Conservation (phyloP, 2,797 vertebrate genomes). For the Lithobates sylvaticus region DNA sequence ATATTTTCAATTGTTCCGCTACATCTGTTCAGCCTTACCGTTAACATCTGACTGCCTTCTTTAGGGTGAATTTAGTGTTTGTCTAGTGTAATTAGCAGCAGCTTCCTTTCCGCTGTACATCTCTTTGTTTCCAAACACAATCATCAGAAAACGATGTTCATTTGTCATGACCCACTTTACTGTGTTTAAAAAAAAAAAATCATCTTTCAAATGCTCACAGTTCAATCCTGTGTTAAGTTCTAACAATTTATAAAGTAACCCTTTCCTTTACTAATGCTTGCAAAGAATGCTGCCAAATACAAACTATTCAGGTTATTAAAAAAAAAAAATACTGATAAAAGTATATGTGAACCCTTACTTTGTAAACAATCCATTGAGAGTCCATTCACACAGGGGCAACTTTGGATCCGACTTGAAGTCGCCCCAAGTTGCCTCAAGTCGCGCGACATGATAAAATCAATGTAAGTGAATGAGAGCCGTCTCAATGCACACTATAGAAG, state of each 20-base stretch:
- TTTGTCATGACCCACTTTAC: slow-evolving; percentile 36
- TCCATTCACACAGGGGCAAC: too few relatives aligned
- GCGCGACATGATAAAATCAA: too few relatives aligned
- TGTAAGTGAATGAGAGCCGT: too few relatives aligned
- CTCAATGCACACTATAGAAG: too few relatives aligned
- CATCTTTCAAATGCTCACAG: not conserved
- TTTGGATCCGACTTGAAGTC: too few relatives aligned
- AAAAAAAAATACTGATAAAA: too few relatives aligned
- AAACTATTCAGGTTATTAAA: not conserved
- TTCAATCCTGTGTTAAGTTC: not conserved
- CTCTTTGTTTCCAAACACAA: not conserved
- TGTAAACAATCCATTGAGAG: too few relatives aligned
- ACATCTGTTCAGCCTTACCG: not conserved
- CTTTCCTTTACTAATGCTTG: not conserved
- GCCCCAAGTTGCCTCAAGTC: too few relatives aligned
- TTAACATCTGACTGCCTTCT: slow-evolving; percentile 6
- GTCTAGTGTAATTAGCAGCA: not conserved
- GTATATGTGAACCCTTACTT: too few relatives aligned
- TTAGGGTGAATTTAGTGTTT: not conserved
- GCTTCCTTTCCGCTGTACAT: slow-evolving; percentile 5
- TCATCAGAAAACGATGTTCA: slow-evolving; percentile 8
- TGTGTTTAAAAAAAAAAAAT: not conserved
- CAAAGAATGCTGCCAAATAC: too few relatives aligned
- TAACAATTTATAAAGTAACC: not conserved
- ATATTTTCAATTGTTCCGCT: not conserved